Evolutionary conservation across 2,888 invertebrate genomes (phyloP).

Genomic region (Thecocarcelia acutangulata): DNA sequence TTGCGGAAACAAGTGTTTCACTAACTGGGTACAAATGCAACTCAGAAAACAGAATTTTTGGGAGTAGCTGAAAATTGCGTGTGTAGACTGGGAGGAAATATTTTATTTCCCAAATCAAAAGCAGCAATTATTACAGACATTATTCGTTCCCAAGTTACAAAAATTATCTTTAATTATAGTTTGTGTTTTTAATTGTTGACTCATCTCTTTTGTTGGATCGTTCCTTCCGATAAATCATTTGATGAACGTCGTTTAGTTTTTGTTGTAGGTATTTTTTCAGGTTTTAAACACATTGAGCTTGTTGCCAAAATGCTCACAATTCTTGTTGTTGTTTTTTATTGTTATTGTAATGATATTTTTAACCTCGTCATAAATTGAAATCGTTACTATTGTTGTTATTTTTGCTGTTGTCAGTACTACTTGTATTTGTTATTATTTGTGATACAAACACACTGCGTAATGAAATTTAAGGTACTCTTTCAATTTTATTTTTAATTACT

Average conservation of each 20-base stretch:
- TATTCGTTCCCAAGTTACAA: slow-evolving; percentile 13
- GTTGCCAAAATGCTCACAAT: too few relatives aligned
- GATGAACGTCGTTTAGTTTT: too few relatives aligned
- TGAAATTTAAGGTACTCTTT: neutral
- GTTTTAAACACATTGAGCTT: too few relatives aligned
- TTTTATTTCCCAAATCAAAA: neutral
- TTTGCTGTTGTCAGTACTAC: slow-evolving; percentile 3
- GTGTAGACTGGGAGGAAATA: too few relatives aligned
- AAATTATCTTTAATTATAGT: slow-evolving; percentile 13
- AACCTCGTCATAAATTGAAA: slow-evolving; percentile 34
- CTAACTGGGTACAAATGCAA: too few relatives aligned
- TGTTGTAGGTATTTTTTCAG: too few relatives aligned
- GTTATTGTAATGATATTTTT: slow-evolving; percentile 1
- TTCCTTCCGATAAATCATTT: slow-evolving; percentile 12
- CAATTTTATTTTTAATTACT: too few relatives aligned
- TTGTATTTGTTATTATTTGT: slow-evolving; percentile 21
- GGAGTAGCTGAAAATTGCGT: too few relatives aligned
- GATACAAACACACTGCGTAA: slow-evolving; percentile 1
- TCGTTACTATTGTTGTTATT: neutral
- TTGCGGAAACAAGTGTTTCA: too few relatives aligned
- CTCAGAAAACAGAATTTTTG: too few relatives aligned
- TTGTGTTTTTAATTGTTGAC: slow-evolving; percentile 26
- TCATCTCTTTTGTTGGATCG: neutral
- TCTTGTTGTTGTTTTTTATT: slow-evolving; percentile 26
- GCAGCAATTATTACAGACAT: slow-evolving; percentile 9